Percentiles rank a stretch among this genome's conserved stretches.
Conservation (phyloP, 2,888 invertebrate genomes). For the Metacarcinus magister region DNA sequence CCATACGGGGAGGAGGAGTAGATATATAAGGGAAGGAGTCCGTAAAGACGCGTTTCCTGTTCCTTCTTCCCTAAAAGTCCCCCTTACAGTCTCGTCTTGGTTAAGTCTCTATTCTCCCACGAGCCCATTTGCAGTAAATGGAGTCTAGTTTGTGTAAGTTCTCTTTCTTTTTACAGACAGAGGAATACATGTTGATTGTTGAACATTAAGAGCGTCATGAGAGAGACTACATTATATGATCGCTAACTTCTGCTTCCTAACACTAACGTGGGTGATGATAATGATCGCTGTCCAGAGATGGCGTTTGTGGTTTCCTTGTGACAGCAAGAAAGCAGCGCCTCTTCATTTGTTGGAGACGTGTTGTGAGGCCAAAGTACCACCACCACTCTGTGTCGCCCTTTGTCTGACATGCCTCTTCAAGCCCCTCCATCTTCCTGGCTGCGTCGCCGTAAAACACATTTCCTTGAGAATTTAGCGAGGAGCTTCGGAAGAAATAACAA, state of each 20-base stretch:
- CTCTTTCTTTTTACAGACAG: background rate
- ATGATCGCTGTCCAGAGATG: background rate
- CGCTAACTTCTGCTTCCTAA: background rate
- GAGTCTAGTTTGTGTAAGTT: background rate
- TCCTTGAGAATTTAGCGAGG: background rate
- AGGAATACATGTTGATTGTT: background rate
- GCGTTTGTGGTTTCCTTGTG: background rate
- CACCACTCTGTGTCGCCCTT: slow-evolving; percentile 33
- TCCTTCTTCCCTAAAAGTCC: background rate
- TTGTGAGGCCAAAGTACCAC: too few relatives aligned
- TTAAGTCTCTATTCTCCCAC: background rate
- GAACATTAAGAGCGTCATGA: background rate
- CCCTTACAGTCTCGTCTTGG: background rate
- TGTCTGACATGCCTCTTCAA: background rate
- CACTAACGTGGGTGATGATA: background rate
- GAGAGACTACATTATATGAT: background rate
- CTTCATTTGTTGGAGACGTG: background rate
- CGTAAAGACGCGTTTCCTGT: background rate
- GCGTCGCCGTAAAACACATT: background rate
- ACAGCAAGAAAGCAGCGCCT: background rate
- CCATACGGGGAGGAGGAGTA: background rate
- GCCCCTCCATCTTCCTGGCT: background rate
- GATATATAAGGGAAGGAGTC: background rate
- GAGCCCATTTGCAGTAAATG: background rate
- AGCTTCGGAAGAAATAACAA: slow-evolving; percentile 15